Evolutionary conservation across 2,888 invertebrate species (phyloP), one percentile per base, ranked within the genome.

Genomic region (Bedellia somnulentella): DNA sequence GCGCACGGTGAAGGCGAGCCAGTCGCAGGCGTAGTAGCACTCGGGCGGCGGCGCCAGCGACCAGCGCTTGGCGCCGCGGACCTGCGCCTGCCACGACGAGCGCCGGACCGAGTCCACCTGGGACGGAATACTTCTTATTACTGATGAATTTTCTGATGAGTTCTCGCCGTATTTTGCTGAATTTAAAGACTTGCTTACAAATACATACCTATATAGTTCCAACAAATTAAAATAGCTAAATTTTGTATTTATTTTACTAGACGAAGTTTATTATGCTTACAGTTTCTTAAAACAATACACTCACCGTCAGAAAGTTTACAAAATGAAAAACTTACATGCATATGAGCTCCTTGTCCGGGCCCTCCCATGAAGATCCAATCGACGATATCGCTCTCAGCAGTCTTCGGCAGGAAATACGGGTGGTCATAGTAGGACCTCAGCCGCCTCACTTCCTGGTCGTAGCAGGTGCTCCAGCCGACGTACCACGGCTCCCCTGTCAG

Each of bases 351-450:
- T 48, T 89, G 84, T 1, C 96, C 96, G 1, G 92, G 87, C 16
- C 90, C 93, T 1, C 97, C 97, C 88, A 97, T 96, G 57, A 97
- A 97, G 43, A 97, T 88, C 96, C 96, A 97, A 61, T 94, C 95
- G 0, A 91, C 84, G 37, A 87, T 89, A 47, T 92, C 89, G 46
- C 89, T 89, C 58, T 96, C 95, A 0, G 96, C 89, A 1, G 83
- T 82, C 18, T 62, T 63, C 0, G 96, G 95, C 29, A 97, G 76
- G 59, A 97, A 97, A 54, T 96, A 95, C 0, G 96, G 96, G 17
- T 86, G 75, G 1, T 76, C 66, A 55, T 94, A 93, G 53, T 91
- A 90, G 31, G 81, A 57, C 27, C 95, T 79, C 31, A 97, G 71
- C 24, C 80, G 73, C 45, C 85, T 81, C 0, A 92, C 90, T 31